Evolutionary conservation across 2,888 invertebrate genomes (phyloP), one percentile per base, ranked within the genome.

Genomic region (Diarsia mendica): DNA sequence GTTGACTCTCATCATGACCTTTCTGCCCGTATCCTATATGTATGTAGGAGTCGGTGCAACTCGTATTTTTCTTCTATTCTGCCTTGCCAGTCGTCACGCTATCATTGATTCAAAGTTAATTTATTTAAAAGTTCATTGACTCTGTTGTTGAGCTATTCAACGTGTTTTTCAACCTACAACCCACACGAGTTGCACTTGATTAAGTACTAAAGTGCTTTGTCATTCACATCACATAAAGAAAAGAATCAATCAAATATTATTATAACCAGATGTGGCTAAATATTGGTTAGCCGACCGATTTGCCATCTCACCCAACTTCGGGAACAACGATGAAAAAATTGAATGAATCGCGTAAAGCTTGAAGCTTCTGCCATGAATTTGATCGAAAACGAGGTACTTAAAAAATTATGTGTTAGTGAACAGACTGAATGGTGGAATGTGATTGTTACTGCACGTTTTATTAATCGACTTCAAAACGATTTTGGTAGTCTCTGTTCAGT

Each of bases 391-490:
- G 44, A 63, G n/a, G 6, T 39, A 78, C 55, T 70, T 48, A 10
- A 13, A 53, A 63, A 48, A 20, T 28, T n/a, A 71, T 63, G n/a
- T 53, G 33, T 63, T n/a, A 48, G 33, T 15, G n/a, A 63, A 63
- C 18, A n/a, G 39, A 63, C 49, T 63, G 2, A 68, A 53, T 39
- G 33, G 39, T 48, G 18, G n/a, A 79, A 71, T 63, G 20, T 51
- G 20, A 64, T 58, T 49, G 33, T 64, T 23, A 55, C 28, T 48
- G 48, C n/a, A 53, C 23, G 23, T 58, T 72, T 68, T 67, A 55
- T 53, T 48, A 58, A 39, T 58, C 13, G 55, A 55, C 13, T 79
- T 76, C n/a, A 55, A 70, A 79, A 53, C 39, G 18, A 53, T 63
- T n/a, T 2, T 15, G 55, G 28, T 58, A 76, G 51, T 61, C 51